Evolutionary conservation across 2,113 vertebrate species (phyloP).

Genomic region (Forbesichthys papilliferus): DNA sequence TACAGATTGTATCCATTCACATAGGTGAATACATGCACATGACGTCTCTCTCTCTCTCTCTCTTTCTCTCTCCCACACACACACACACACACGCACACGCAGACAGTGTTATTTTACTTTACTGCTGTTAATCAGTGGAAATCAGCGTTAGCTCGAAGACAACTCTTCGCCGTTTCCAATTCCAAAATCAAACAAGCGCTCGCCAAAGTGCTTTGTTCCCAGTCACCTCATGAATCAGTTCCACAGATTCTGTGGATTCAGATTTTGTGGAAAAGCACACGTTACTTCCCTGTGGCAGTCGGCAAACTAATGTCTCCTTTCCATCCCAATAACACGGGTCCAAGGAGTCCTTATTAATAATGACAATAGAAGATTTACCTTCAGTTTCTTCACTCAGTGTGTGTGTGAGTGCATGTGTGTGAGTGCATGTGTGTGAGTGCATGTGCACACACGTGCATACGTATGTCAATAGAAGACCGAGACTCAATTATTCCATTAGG

Average conservation of each 20-base stretch:
- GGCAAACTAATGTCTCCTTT: slow-evolving; percentile 75
- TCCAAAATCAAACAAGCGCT: slow-evolving; percentile 78
- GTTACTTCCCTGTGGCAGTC: slow-evolving; percentile 56
- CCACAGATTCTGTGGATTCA: slow-evolving; percentile 70
- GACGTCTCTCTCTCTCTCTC: background rate
- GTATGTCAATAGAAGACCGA: slow-evolving; percentile 61
- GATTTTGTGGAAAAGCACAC: slow-evolving; percentile 58
- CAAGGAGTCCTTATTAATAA: slow-evolving; percentile 63
- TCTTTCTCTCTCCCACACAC: background rate
- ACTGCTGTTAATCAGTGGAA: slow-evolving; percentile 40
- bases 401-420: slow-evolving; percentile 12
- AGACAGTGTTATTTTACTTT: slow-evolving; percentile 32
- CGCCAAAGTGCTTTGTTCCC: slow-evolving; percentile 61
- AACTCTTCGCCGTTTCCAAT: slow-evolving; percentile 66
- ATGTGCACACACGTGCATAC: slow-evolving; percentile 25
- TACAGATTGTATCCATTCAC: background rate
- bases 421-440: slow-evolving; percentile 4
- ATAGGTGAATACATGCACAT: background rate
- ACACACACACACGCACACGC: background rate
- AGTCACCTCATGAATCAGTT: slow-evolving; percentile 59
- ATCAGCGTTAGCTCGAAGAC: slow-evolving; percentile 40
- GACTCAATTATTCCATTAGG: slow-evolving; percentile 76
- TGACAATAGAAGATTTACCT: slow-evolving; percentile 39
- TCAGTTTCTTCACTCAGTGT: background rate
- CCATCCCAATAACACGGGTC: slow-evolving; percentile 73